phyloP scores from a whole-genome alignment of 2,888 invertebrate genomes.

The Aporophyla nigra region DNA sequence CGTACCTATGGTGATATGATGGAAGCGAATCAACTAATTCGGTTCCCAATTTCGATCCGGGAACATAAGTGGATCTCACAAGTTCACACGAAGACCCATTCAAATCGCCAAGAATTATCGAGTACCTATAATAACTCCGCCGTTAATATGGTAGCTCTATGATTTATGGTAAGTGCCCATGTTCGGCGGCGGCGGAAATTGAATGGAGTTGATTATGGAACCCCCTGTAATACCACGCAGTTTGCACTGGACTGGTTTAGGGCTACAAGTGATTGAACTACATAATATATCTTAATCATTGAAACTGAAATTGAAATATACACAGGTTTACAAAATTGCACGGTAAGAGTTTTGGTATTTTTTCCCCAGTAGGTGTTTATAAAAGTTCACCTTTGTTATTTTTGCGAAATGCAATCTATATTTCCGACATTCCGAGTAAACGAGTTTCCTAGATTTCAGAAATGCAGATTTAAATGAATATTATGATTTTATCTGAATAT shows the following conservation, averaged over 20 bases:
- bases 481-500: not conserved
- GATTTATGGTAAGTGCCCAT: conserved; percentile 66
- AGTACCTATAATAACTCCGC: conserved; percentile 56
- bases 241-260: conserved; percentile 31
- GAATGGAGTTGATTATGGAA: conserved; percentile 60
- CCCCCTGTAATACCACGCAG: conserved; percentile 52
- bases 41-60: not conserved
- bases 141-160: conserved; percentile 62
- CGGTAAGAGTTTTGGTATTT: too few species aligned
- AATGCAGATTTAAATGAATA: not conserved
- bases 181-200: conserved; percentile 66
- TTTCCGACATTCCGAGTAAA: not conserved
- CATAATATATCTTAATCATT: not conserved
- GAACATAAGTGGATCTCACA: conserved; percentile 12
- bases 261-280: conserved; percentile 10
- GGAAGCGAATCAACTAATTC: not conserved
- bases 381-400: not conserved
- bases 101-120: conserved; percentile 53
- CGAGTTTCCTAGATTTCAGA: not conserved
- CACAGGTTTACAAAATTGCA: not conserved
- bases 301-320: too few species aligned
- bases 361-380: not conserved
- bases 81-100: conserved; percentile 40
- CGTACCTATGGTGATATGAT: too few species aligned
- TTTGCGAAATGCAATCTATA: not conserved